These are phyloP conservation scores for Platyscapa corneri DNA, from an alignment of 1,140 invertebrate genomes.

Conservation along the genomic window DNA sequence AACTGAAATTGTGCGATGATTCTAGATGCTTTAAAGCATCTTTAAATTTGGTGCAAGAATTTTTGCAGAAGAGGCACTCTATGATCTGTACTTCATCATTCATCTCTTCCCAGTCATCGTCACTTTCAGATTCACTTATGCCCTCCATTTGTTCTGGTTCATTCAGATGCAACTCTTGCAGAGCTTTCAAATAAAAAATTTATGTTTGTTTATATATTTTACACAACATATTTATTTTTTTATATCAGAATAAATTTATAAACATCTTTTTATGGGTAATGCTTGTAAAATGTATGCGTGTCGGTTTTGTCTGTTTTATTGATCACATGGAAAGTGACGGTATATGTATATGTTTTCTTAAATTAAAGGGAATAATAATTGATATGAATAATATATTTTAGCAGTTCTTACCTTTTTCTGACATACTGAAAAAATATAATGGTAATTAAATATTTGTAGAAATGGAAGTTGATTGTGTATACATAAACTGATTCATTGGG, in stretches of 20 bases:
- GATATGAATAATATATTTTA: neutral
- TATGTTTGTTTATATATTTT: neutral
- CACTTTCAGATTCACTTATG: constrained; percentile 70
- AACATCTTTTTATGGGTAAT: neutral
- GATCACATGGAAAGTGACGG: constrained; percentile 26
- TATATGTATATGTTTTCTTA: constrained; percentile 25
- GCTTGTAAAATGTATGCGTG: neutral
- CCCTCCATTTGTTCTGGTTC: constrained; percentile 54
- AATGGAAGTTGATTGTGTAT: constrained; percentile 10
- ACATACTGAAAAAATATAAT: constrained; percentile 3
- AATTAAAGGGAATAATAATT: neutral
- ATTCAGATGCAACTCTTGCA: constrained; percentile 21
- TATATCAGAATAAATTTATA: neutral
- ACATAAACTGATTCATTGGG: constrained; percentile 21
- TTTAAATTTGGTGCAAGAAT: constrained; percentile 66
- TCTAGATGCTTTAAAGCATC: constrained; percentile 74
- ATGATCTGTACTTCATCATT: constrained; percentile 66
- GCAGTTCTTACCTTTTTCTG: constrained; percentile 9
- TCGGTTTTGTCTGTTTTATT: constrained; percentile 21
- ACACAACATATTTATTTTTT: neutral
- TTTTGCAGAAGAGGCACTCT: constrained; percentile 77
- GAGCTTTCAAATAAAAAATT: constrained; percentile 15
- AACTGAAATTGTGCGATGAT: constrained; percentile 80
- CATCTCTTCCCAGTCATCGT: constrained; percentile 74
- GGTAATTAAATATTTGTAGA: constrained; percentile 33